Conservation (phyloP, 2,888 invertebrate genomes). For the Seira musarum region DNA sequence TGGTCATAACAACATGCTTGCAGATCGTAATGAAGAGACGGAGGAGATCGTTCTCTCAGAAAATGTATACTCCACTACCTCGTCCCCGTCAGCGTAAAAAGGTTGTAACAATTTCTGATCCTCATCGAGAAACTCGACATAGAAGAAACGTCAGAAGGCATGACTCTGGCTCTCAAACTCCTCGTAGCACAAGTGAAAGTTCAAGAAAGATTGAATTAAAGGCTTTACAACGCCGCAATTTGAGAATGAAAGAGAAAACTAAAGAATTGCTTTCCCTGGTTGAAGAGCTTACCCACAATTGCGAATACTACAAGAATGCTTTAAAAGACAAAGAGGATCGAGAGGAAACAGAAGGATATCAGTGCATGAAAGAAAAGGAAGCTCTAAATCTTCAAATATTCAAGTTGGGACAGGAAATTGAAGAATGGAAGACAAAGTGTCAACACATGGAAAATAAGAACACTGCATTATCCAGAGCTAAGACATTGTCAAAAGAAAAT, state of each 20-base stretch:
- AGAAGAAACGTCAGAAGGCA: no score
- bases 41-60: no score
- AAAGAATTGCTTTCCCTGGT: slow-evolving; percentile 37
- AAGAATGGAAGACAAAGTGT: slow-evolving; percentile 48
- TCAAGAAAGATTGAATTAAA: slow-evolving; percentile 19
- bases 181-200: no score
- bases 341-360: slow-evolving; percentile 33
- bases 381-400: slow-evolving; percentile 35
- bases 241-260: slow-evolving; percentile 34
- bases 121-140: no score
- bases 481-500: slow-evolving; percentile 63
- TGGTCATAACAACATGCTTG: no score
- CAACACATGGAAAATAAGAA: slow-evolving; percentile 60
- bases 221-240: not conserved
- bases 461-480: slow-evolving; percentile 54
- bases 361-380: slow-evolving; percentile 45
- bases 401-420: slow-evolving; percentile 48
- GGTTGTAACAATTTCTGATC: no score
- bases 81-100: no score
- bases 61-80: no score
- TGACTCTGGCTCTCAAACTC: no score
- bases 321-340: slow-evolving; percentile 32
- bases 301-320: slow-evolving; percentile 47
- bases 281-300: slow-evolving; percentile 37
- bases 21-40: no score